A percentile compares a stretch with the other conserved stretches of the same genome.
Evolutionary conservation across 2,113 vertebrate genomes (phyloP).

Genomic region (Ciconia maguari): DNA sequence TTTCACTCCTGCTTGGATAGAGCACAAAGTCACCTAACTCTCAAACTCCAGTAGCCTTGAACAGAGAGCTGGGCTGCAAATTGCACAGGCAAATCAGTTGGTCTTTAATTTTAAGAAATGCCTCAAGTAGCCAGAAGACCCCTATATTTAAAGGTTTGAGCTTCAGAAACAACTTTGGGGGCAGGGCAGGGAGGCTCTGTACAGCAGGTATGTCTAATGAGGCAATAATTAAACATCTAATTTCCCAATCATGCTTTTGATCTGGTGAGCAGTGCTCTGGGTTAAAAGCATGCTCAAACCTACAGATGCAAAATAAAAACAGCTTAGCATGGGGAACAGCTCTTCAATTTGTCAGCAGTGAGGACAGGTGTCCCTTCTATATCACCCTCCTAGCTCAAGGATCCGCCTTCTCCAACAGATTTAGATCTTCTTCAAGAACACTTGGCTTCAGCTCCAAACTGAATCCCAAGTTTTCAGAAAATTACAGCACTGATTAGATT

Average conservation of each 20-base stretch:
- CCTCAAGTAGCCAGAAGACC: neutral
- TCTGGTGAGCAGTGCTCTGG: neutral
- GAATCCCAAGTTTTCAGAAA: neutral
- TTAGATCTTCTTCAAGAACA: neutral
- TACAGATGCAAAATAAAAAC: neutral
- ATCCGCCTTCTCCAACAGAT: neutral
- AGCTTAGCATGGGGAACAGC: neutral
- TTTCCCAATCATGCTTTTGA: neutral
- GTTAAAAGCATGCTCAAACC: neutral
- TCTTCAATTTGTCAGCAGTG: neutral
- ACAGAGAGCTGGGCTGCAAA: neutral
- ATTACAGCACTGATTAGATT: slow-evolving; percentile 6
- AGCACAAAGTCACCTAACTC: neutral
- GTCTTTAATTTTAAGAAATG: neutral
- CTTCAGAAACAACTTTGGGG: neutral
- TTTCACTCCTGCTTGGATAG: neutral
- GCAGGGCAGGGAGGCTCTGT: neutral
- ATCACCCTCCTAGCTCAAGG: neutral
- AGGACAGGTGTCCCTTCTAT: neutral
- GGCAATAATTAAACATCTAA: neutral
- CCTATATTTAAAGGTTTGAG: neutral
- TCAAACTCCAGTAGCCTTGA: neutral
- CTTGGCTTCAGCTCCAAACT: slow-evolving; percentile 1
- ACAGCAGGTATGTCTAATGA: neutral
- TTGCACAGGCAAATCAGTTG: neutral